phyloP scores from a whole-genome alignment of 2,888 invertebrate species.

The Catonia carolina region DNA sequence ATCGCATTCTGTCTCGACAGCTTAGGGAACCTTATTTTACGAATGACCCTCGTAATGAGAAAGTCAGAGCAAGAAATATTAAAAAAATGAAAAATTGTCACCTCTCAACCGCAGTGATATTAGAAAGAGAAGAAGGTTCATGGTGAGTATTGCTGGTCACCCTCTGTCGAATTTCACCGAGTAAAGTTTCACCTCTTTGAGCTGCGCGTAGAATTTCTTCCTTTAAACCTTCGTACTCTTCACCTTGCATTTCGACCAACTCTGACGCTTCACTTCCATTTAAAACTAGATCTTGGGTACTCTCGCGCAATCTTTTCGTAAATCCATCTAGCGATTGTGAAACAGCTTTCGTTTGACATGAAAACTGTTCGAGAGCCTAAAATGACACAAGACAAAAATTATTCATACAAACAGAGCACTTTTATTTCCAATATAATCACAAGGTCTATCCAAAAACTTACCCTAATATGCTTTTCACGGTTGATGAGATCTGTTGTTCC shows the following conservation, averaged over 20 bases:
- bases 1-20: too few species aligned
- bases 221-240: slow-evolving; percentile 63
- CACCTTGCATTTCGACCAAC: slow-evolving; percentile 74
- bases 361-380: slow-evolving; percentile 92
- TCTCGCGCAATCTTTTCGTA: slow-evolving; percentile 81
- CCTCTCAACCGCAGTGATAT: slow-evolving; percentile 90
- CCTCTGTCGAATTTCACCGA: slow-evolving; percentile 58
- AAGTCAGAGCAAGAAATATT: too few species aligned
- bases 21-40: too few species aligned
- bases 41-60: too few species aligned
- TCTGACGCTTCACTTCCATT: slow-evolving; percentile 77
- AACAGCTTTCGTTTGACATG: slow-evolving; percentile 82
- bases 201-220: slow-evolving; percentile 82
- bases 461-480: too few species aligned
- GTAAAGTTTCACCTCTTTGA: slow-evolving; percentile 79
- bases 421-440: too few species aligned
- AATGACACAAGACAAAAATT: too few species aligned
- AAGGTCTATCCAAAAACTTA: too few species aligned
- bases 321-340: slow-evolving; percentile 80
- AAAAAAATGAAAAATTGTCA: slow-evolving; percentile 41
- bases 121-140: slow-evolving; percentile 52
- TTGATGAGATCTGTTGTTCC: too few species aligned
- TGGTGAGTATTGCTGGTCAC: slow-evolving; percentile 25
- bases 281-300: slow-evolving; percentile 30
- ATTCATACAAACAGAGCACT: too few species aligned